These are phyloP conservation scores for Antheraea mylitta DNA, from an alignment of 1,140 invertebrate species.

Conservation along the genomic window DNA sequence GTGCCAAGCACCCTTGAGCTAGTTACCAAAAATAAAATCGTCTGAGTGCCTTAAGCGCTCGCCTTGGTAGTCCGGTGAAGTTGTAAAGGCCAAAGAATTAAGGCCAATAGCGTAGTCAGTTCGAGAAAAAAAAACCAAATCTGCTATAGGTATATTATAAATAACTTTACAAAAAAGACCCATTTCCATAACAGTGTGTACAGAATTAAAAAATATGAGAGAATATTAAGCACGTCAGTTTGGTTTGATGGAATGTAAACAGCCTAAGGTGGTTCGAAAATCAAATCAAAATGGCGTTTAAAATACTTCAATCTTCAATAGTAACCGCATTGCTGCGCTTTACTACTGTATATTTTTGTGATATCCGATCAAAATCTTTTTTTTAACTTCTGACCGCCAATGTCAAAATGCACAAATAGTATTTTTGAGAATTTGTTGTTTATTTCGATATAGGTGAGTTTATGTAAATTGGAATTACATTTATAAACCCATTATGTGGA, in stretches of 20 bases:
- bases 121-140: too few relatives aligned
- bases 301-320: constrained; percentile 12
- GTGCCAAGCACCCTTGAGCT: too few relatives aligned
- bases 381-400: constrained; percentile 23
- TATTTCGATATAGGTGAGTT: neutral
- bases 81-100: too few relatives aligned
- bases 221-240: too few relatives aligned
- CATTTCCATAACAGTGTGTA: too few relatives aligned
- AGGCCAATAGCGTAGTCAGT: too few relatives aligned
- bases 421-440: neutral
- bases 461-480: neutral
- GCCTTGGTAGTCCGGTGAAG: too few relatives aligned
- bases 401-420: constrained; percentile 29
- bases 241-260: constrained; percentile 10
- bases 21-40: too few relatives aligned
- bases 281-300: constrained; percentile 22
- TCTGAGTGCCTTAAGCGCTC: too few relatives aligned
- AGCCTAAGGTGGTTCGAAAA: constrained; percentile 17
- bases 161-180: too few relatives aligned
- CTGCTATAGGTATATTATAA: too few relatives aligned
- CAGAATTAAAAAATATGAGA: too few relatives aligned
- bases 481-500: neutral
- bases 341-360: constrained; percentile 9
- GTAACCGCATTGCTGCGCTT: constrained; percentile 37
- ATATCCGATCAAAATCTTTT: constrained; percentile 26